These are phyloP conservation scores for Drosophila gunungcola DNA, from an alignment of 1,140 invertebrate species.

Conservation along the genomic window DNA sequence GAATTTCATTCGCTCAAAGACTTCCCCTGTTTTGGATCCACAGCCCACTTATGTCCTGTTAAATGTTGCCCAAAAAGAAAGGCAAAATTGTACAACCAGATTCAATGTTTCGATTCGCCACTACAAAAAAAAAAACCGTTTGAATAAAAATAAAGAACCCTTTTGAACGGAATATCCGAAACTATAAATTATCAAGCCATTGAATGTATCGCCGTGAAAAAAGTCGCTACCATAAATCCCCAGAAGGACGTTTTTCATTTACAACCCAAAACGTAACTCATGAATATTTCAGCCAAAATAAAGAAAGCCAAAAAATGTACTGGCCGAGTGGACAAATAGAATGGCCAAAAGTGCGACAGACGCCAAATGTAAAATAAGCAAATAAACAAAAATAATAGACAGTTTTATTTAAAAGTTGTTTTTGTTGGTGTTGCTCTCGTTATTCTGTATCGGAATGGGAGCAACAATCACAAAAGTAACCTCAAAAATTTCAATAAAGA, in stretches of 20 bases:
- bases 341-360: constrained; percentile 67
- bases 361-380: constrained; percentile 64
- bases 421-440: constrained; percentile 3
- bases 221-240: constrained; percentile 61
- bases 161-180: constrained; percentile 50
- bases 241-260: constrained; percentile 75
- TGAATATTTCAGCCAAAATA: constrained; percentile 69
- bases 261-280: constrained; percentile 74
- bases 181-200: constrained; percentile 76
- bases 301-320: constrained; percentile 12
- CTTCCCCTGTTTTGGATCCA: constrained; percentile 11
- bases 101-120: constrained; percentile 27
- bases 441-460: constrained; percentile 32
- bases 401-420: constrained; percentile 51
- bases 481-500: constrained; percentile 83
- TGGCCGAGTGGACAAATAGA: constrained; percentile 44
- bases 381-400: constrained; percentile 80
- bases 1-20: constrained; percentile 25
- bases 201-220: constrained; percentile 53
- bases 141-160: constrained; percentile 30
- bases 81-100: constrained; percentile 20
- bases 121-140: not conserved
- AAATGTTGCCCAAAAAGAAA: constrained; percentile 47
- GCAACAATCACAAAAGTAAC: constrained; percentile 80
- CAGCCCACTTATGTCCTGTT: constrained; percentile 48